Percentiles rank a stretch among this genome's conserved stretches.
phyloP scores from a whole-genome alignment of 2,797 vertebrate species.

The Tachyglossus aculeatus region DNA sequence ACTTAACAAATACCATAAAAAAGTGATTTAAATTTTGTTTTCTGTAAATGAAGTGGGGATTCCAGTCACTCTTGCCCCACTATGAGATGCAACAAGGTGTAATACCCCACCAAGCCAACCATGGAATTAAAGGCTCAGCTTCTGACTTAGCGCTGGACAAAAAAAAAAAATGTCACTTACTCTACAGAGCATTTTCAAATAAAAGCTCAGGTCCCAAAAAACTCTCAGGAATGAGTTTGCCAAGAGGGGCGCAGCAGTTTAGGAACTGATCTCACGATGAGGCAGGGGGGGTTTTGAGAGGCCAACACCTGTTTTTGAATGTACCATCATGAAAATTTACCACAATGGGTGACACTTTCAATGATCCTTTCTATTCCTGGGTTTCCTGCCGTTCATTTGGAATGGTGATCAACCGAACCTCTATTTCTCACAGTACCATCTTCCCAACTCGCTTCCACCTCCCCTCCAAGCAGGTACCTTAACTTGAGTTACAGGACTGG shows the following conservation, averaged over 20 bases:
- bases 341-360: slow-evolving; percentile 39
- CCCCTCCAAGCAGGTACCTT: slow-evolving; percentile 84
- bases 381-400: slow-evolving; percentile 45
- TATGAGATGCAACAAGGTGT: no score
- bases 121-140: no score
- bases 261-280: slow-evolving; percentile 62
- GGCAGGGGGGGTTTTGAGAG: slow-evolving; percentile 70
- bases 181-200: slow-evolving; percentile 49
- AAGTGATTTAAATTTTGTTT: slow-evolving; percentile 37
- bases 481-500: slow-evolving; percentile 94
- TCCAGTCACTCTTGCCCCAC: slow-evolving; percentile 1
- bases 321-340: slow-evolving; percentile 48
- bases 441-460: slow-evolving; percentile 39
- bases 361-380: slow-evolving; percentile 17
- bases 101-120: no score
- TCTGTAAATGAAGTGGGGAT: slow-evolving; percentile 45
- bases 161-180: slow-evolving; percentile 48
- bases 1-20: no score
- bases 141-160: no score
- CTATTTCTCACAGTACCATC: slow-evolving; percentile 47
- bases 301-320: slow-evolving; percentile 60
- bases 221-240: slow-evolving; percentile 55
- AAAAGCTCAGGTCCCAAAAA: slow-evolving; percentile 54
- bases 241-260: slow-evolving; percentile 49
- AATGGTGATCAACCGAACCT: slow-evolving; percentile 3